These are phyloP conservation scores for Andrena trimmerana DNA, from an alignment of 2,888 invertebrate genomes.

Conservation along the genomic window DNA sequence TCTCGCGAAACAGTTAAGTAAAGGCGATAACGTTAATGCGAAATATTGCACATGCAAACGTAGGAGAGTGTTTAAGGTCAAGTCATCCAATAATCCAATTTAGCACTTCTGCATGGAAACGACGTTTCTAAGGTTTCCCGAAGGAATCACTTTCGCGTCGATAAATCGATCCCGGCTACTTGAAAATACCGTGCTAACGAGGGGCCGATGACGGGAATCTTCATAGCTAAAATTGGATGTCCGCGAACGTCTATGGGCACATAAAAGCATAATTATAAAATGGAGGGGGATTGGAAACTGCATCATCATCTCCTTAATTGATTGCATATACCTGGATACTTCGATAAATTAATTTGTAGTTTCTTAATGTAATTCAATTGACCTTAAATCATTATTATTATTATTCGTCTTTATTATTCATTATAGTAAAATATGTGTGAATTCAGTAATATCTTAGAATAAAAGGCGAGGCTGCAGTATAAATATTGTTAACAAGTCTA, in stretches of 20 bases:
- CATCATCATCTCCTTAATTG: neutral
- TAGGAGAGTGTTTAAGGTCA: conserved; percentile 31
- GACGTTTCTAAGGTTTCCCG: conserved; percentile 55
- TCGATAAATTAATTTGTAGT: neutral
- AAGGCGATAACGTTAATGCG: conserved; percentile 24
- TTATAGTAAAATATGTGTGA: too few relatives aligned
- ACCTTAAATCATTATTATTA: too few relatives aligned
- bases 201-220: conserved; percentile 61
- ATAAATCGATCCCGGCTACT: conserved; percentile 61
- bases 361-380: too few relatives aligned
- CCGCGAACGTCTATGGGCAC: conserved; percentile 70
- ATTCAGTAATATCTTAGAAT: too few relatives aligned
- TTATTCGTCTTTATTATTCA: too few relatives aligned
- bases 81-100: conserved; percentile 52
- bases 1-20: conserved; percentile 31
- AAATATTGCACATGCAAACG: conserved; percentile 29
- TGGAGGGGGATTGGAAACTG: conserved; percentile 51
- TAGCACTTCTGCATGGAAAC: conserved; percentile 49
- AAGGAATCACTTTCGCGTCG: conserved; percentile 53
- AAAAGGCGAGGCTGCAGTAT: too few relatives aligned
- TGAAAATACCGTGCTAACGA: conserved; percentile 53
- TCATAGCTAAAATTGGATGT: conserved; percentile 68
- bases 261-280: conserved; percentile 71
- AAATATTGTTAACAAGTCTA: too few relatives aligned
- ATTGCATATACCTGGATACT: neutral